Conservation (phyloP, 2,113 vertebrate genomes). For the Centrocercus urophasianus region DNA sequence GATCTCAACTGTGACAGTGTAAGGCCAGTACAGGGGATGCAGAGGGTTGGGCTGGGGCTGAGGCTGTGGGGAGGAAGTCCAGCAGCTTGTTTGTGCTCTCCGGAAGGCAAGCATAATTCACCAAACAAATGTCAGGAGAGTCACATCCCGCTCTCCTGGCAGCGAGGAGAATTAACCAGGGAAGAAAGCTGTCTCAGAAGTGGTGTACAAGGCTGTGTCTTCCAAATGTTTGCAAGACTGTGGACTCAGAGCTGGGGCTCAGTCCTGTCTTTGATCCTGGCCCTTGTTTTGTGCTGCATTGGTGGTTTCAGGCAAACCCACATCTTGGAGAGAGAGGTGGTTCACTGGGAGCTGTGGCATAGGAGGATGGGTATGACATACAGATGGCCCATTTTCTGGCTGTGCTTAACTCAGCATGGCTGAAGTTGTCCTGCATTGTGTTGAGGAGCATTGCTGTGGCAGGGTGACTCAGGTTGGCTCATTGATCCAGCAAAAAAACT, state of each 20-base stretch:
- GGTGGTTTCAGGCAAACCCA: not conserved
- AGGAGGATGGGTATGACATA: not conserved
- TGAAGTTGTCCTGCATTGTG: not conserved
- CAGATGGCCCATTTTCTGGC: not conserved
- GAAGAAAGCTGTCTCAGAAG: not conserved
- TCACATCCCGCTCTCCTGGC: constrained; percentile 39
- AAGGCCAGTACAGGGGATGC: not conserved
- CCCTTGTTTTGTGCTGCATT: not conserved
- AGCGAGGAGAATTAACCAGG: constrained; percentile 33
- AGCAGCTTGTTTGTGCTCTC: constrained; percentile 65
- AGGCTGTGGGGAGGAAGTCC: constrained; percentile 21
- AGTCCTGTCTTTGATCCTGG: not conserved
- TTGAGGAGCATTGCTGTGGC: not conserved
- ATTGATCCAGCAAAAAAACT: not conserved
- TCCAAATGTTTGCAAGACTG: not conserved
- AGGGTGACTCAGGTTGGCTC: not conserved
- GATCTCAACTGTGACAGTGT: rapidly evolving
- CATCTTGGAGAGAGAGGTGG: not conserved
- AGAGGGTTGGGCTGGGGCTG: not conserved
- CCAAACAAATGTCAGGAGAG: constrained; percentile 68
- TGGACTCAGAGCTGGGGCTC: not conserved
- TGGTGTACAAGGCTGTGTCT: not conserved
- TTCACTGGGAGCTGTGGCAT: not conserved
- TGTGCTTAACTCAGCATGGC: not conserved
- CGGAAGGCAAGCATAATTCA: constrained; percentile 48